Conservation (phyloP, 2,113 vertebrate species). For the Equus przewalskii region DNA sequence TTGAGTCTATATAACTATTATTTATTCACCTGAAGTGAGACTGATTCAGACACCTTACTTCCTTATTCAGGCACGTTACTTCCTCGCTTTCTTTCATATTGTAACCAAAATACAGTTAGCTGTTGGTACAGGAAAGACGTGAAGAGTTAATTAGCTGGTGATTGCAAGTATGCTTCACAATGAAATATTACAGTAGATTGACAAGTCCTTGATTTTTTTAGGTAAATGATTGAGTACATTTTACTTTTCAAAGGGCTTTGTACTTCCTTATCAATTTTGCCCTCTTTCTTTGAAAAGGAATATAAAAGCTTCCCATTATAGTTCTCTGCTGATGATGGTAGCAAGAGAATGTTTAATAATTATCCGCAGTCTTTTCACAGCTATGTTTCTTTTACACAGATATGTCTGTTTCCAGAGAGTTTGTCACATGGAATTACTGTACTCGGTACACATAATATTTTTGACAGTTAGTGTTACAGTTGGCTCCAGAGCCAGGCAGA, state of each 20-base stretch:
- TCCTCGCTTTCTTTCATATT: background rate
- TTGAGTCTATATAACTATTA: background rate
- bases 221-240: conserved; percentile 63
- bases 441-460: conserved; percentile 9
- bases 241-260: conserved; percentile 70
- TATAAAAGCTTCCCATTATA: conserved; percentile 69
- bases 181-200: conserved; percentile 62
- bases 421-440: conserved; percentile 50
- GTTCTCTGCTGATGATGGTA: conserved; percentile 52
- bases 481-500: background rate
- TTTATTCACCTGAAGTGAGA: conserved; percentile 6
- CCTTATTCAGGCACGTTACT: background rate
- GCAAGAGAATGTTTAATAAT: conserved; percentile 66
- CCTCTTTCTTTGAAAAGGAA: conserved; percentile 72
- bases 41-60: background rate
- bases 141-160: conserved; percentile 66
- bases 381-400: conserved; percentile 56
- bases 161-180: conserved; percentile 49
- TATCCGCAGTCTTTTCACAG: conserved; percentile 56
- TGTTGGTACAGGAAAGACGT: background rate
- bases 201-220: conserved; percentile 67
- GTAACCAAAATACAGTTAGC: conserved; percentile 13
- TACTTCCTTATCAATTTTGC: conserved; percentile 69
- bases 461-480: conserved; percentile 8
- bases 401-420: conserved; percentile 56